These are phyloP conservation scores for Eira barbara DNA, from an alignment of 2,113 vertebrate genomes.

Conservation along the genomic window DNA sequence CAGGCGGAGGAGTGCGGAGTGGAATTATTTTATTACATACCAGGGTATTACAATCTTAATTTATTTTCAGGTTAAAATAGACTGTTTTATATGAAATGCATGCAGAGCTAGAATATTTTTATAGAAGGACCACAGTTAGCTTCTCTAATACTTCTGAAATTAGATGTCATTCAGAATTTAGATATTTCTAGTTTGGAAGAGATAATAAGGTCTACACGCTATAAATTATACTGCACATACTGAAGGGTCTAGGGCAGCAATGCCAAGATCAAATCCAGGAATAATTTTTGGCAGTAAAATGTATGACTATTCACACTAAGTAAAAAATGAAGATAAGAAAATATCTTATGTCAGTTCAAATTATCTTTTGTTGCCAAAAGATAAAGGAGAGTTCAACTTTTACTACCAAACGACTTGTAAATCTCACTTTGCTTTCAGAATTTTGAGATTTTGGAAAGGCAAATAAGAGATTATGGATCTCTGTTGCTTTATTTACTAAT, in stretches of 20 bases:
- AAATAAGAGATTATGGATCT: background rate
- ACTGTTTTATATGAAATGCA: background rate
- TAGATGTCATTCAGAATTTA: background rate
- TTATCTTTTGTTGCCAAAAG: background rate
- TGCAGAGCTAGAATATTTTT: background rate
- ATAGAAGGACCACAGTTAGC: background rate
- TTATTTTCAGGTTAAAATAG: background rate
- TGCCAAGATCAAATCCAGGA: background rate
- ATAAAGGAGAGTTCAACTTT: background rate
- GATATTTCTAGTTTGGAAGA: background rate
- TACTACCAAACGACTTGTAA: background rate
- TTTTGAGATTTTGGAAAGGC: background rate
- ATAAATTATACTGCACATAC: background rate
- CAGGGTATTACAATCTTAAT: background rate
- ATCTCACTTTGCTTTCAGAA: background rate
- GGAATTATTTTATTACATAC: slow-evolving; percentile 25
- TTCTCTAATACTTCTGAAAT: background rate
- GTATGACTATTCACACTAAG: background rate
- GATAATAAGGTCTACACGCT: background rate
- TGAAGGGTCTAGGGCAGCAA: background rate
- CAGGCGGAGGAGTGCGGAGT: background rate
- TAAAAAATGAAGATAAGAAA: background rate
- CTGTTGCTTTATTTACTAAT: background rate
- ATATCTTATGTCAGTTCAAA: background rate
- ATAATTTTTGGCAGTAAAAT: background rate